A percentile compares a stretch with the other conserved stretches of the same genome.
Conservation (phyloP, 2,797 vertebrate species). For the Anabacerthia variegaticeps region DNA sequence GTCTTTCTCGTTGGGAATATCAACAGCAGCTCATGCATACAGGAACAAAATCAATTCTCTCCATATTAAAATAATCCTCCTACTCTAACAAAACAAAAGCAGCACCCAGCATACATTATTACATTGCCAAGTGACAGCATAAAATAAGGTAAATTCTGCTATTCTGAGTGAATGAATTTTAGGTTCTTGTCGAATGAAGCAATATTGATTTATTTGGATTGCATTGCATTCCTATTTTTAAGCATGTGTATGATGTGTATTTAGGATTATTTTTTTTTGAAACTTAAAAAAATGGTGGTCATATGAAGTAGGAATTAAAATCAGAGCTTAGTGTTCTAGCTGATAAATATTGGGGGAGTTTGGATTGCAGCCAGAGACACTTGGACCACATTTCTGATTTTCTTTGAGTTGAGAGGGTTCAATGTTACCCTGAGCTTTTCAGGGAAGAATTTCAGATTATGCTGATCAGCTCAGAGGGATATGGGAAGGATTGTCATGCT, state of each 20-base stretch:
- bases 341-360: constrained; percentile 8
- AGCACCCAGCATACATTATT: not conserved
- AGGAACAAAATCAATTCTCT: constrained; percentile 39
- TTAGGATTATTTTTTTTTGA: not conserved
- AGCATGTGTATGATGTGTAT: not conserved
- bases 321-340: not conserved
- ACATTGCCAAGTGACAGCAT: not conserved
- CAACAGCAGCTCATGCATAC: constrained; percentile 1
- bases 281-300: not conserved
- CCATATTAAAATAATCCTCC: constrained; percentile 42
- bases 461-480: not conserved
- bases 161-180: constrained; percentile 12
- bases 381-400: not conserved
- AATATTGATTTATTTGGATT: not conserved
- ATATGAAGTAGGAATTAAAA: constrained; percentile 13
- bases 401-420: not conserved
- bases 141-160: constrained; percentile 11
- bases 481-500: not conserved
- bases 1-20: constrained; percentile 40
- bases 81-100: constrained; percentile 10
- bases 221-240: not conserved
- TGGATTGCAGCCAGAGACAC: not conserved
- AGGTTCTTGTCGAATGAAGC: not conserved
- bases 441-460: not conserved
- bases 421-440: not conserved